These are phyloP conservation scores for Gymnocheta viridis DNA, from an alignment of 2,888 invertebrate genomes.

Conservation along the genomic window DNA sequence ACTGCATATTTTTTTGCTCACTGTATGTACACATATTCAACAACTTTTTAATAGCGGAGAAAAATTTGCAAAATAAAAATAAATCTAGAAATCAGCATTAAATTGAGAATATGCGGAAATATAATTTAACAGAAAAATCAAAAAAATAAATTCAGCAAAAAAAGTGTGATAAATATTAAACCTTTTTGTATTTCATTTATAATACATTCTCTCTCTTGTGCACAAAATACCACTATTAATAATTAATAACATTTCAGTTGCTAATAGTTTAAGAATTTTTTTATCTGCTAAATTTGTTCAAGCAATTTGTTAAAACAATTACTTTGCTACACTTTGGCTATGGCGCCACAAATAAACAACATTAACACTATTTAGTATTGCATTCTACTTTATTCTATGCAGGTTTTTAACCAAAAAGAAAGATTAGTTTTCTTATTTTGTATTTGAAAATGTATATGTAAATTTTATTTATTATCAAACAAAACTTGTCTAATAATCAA, in stretches of 20 bases:
- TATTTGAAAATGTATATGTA: neutral
- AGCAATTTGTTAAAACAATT: neutral
- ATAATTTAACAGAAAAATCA: neutral
- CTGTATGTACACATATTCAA: conserved; percentile 16
- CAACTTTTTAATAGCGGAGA: conserved; percentile 58
- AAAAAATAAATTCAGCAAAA: neutral
- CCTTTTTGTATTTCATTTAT: neutral
- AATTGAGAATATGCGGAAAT: conserved; percentile 65
- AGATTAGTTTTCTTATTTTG: neutral
- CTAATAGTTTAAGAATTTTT: neutral
- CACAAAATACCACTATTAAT: neutral
- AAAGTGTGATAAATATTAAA: neutral
- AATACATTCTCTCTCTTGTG: neutral
- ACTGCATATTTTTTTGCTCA: neutral
- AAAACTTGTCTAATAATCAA: too few species aligned
- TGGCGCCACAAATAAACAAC: neutral
- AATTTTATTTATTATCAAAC: neutral
- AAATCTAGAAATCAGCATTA: conserved; percentile 31
- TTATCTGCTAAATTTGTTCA: neutral
- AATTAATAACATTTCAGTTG: neutral
- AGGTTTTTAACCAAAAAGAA: neutral
- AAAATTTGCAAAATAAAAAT: conserved; percentile 49
- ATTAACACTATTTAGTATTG: neutral
- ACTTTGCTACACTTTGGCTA: neutral
- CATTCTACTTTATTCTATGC: neutral